Percentiles rank a stretch among this genome's conserved stretches.
Evolutionary conservation across 2,113 vertebrate genomes (phyloP).

Genomic region (Perca fluviatilis): DNA sequence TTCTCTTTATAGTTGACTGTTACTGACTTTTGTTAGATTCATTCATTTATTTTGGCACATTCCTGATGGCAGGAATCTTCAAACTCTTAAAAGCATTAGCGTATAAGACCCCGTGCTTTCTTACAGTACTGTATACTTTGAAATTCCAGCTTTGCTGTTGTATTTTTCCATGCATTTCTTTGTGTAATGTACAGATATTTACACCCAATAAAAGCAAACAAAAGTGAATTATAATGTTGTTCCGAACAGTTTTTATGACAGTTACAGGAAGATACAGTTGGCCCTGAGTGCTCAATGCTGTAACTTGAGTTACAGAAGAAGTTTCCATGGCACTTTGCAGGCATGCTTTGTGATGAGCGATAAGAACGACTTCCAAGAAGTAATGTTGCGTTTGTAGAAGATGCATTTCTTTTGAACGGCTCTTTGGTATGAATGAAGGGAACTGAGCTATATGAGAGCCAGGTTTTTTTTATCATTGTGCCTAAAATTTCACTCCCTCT

Average conservation of each 20-base stretch:
- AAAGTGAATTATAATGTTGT: background rate
- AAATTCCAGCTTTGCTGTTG: slow-evolving; percentile 41
- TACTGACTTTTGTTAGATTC: background rate
- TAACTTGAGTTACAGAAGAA: too few relatives aligned
- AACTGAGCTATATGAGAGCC: too few relatives aligned
- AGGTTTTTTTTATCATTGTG: too few relatives aligned
- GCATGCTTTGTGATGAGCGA: too few relatives aligned
- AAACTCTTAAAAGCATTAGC: background rate
- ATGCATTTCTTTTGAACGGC: too few relatives aligned
- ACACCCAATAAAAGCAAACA: slow-evolving; percentile 65
- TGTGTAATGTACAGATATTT: slow-evolving; percentile 55
- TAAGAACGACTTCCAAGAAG: too few relatives aligned
- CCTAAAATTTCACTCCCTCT: too few relatives aligned
- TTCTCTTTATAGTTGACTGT: background rate
- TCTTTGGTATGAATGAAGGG: too few relatives aligned
- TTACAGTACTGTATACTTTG: slow-evolving; percentile 41
- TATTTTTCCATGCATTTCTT: slow-evolving; percentile 50
- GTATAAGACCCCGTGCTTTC: slow-evolving; percentile 26
- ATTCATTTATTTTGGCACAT: slow-evolving; percentile 22
- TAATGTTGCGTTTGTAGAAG: too few relatives aligned
- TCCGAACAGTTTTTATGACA: background rate
- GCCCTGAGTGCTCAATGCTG: background rate
- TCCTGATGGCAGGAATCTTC: slow-evolving; percentile 38
- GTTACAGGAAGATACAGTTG: background rate
- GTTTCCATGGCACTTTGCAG: too few relatives aligned